phyloP scores from a whole-genome alignment of 92 coral and sea anemone genomes.

The Porites cylindrica region DNA sequence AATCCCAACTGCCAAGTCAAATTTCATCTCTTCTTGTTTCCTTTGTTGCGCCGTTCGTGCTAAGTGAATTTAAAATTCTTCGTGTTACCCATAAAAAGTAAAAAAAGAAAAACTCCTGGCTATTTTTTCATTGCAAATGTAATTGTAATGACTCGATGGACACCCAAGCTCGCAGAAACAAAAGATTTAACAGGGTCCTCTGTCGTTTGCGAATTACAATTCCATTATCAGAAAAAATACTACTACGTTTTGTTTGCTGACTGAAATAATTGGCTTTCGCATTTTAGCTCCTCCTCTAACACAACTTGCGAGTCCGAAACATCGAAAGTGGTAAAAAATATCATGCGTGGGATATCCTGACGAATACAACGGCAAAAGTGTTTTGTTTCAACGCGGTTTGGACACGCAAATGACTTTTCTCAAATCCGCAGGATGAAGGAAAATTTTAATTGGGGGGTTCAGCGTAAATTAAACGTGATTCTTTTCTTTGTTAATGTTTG shows the following conservation, averaged over 20 bases:
- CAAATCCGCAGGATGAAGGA: slow-evolving; percentile 37
- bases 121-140: slow-evolving; percentile 53
- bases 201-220: slow-evolving; percentile 82
- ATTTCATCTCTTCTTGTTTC: slow-evolving; percentile 42
- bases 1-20: slow-evolving; percentile 50
- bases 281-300: slow-evolving; percentile 46
- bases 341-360: slow-evolving; percentile 20
- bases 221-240: slow-evolving; percentile 84
- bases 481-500: slow-evolving; percentile 85
- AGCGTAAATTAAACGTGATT: slow-evolving; percentile 78
- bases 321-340: slow-evolving; percentile 15
- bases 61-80: slow-evolving; percentile 22
- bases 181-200: slow-evolving; percentile 72
- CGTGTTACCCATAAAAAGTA: neutral
- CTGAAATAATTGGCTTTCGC: slow-evolving; percentile 82
- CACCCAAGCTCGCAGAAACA: slow-evolving; percentile 70
- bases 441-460: slow-evolving; percentile 47
- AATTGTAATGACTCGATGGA: slow-evolving; percentile 58
- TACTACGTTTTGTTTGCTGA: slow-evolving; percentile 89
- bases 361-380: neutral
- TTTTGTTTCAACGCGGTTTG: slow-evolving; percentile 9
- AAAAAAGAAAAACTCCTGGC: slow-evolving; percentile 15
- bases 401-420: slow-evolving; percentile 8
- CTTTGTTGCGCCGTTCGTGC: slow-evolving; percentile 30
- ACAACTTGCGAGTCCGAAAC: slow-evolving; percentile 18